Percentiles rank a stretch among this genome's conserved stretches.
Evolutionary conservation across 2,888 invertebrate genomes (phyloP).

Genomic region (Lepas anatifera): DNA sequence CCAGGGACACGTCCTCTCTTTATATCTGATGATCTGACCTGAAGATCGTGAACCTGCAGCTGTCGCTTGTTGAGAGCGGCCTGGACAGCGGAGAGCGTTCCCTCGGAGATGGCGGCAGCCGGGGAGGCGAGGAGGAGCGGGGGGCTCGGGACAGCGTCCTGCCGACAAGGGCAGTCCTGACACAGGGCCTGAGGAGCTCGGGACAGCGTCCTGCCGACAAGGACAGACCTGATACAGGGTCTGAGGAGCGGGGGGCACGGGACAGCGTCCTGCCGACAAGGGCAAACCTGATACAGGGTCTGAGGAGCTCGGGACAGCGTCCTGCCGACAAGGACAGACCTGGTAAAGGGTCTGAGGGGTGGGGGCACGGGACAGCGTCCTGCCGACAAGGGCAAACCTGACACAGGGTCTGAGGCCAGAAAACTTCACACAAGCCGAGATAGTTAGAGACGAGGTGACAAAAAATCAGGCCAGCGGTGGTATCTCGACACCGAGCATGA

Average conservation of each 20-base stretch:
- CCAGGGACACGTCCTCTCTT: too few species aligned
- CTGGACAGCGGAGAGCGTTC: slow-evolving; percentile 89
- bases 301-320: neutral
- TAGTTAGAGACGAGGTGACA: neutral
- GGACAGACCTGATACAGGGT: too few species aligned
- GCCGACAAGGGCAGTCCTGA: too few species aligned
- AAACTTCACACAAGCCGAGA: too few species aligned
- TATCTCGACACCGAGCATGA: neutral
- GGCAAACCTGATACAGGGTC: slow-evolving; percentile 40
- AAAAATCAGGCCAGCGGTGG: neutral
- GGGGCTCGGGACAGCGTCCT: neutral
- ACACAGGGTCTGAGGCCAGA: too few species aligned
- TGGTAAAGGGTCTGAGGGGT: too few species aligned
- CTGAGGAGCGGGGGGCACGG: too few species aligned
- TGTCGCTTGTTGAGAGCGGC: slow-evolving; percentile 89
- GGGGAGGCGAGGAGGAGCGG: neutral
- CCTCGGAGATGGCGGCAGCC: slow-evolving; percentile 76
- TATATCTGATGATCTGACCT: too few species aligned
- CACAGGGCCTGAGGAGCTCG: too few species aligned
- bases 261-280: slow-evolving; percentile 93
- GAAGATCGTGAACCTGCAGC: slow-evolving; percentile 77
- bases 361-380: too few species aligned
- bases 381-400: too few species aligned
- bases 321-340: neutral
- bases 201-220: too few species aligned